A percentile compares a stretch with the other conserved stretches of the same genome.
Conservation (phyloP, 1,140 invertebrate genomes). For the Trichomalopsis sarcophagae region DNA sequence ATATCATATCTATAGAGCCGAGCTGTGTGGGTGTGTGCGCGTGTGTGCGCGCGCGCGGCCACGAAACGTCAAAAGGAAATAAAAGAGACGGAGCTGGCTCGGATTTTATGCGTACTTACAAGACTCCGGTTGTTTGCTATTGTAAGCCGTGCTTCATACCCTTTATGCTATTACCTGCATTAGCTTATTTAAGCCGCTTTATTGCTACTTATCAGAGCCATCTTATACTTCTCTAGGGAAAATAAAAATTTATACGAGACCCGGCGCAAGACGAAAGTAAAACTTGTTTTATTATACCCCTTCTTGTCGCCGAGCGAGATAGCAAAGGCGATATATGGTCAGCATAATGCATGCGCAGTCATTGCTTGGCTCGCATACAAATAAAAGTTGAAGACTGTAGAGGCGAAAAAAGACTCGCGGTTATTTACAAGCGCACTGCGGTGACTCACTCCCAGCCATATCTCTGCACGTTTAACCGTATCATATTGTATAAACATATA, state of each 20-base stretch:
- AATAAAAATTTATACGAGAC: neutral
- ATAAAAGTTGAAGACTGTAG: neutral
- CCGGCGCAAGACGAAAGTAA: neutral
- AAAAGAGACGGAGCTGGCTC: neutral
- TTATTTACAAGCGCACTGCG: neutral
- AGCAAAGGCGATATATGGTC: no score
- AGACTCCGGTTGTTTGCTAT: neutral
- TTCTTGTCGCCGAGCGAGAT: neutral
- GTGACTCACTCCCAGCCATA: neutral
- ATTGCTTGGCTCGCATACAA: neutral
- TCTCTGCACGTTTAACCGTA: neutral
- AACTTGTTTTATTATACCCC: neutral
- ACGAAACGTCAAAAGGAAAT: neutral
- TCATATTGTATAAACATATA: neutral
- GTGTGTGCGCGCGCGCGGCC: no score
- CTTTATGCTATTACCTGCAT: slow-evolving; percentile 1
- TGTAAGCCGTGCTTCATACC: neutral
- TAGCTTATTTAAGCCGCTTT: slow-evolving; percentile 1
- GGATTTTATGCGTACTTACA: neutral
- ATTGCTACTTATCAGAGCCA: neutral
- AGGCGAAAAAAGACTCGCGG: neutral
- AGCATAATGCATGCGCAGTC: neutral
- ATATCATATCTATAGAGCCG: no score
- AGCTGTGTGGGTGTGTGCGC: no score
- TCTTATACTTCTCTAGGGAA: neutral